phyloP scores from a whole-genome alignment of 2,888 invertebrate genomes.

The Ophion slaviceki region DNA sequence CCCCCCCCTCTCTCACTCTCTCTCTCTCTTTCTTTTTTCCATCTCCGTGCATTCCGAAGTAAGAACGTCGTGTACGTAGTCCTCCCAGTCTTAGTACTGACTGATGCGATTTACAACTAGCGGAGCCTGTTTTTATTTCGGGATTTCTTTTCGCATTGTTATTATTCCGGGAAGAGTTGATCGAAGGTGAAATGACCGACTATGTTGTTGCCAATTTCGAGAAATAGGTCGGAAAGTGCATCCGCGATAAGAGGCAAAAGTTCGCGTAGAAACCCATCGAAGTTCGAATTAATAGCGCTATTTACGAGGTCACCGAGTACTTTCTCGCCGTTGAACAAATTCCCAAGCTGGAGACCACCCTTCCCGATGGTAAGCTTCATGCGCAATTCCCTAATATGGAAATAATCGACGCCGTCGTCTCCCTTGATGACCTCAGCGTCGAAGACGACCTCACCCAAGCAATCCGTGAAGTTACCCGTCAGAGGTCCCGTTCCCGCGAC shows the following conservation, averaged over 20 bases:
- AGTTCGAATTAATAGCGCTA: constrained; percentile 86
- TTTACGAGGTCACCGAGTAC: constrained; percentile 86
- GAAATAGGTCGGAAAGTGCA: constrained; percentile 84
- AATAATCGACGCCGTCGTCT: constrained; percentile 83
- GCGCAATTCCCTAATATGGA: constrained; percentile 85
- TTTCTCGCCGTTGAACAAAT: constrained; percentile 87
- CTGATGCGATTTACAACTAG: neutral
- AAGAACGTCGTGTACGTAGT: constrained; percentile 12
- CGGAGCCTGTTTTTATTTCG: neutral
- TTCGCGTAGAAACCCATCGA: constrained; percentile 85
- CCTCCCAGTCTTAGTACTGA: neutral
- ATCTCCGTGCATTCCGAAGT: neutral
- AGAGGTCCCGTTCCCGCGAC: constrained; percentile 86
- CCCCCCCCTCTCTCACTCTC: neutral
- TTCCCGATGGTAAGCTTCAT: constrained; percentile 85
- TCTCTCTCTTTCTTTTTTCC: neutral
- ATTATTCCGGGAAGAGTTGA: constrained; percentile 84
- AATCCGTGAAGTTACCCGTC: constrained; percentile 86
- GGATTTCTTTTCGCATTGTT: neutral
- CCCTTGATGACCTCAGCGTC: constrained; percentile 80
- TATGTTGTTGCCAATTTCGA: constrained; percentile 86
- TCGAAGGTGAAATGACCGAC: constrained; percentile 85
- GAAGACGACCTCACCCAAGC: constrained; percentile 84
- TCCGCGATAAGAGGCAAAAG: constrained; percentile 86
- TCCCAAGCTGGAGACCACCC: constrained; percentile 85